Evolutionary conservation across 2,113 vertebrate species (phyloP).

Genomic region (Alligator sinensis): DNA sequence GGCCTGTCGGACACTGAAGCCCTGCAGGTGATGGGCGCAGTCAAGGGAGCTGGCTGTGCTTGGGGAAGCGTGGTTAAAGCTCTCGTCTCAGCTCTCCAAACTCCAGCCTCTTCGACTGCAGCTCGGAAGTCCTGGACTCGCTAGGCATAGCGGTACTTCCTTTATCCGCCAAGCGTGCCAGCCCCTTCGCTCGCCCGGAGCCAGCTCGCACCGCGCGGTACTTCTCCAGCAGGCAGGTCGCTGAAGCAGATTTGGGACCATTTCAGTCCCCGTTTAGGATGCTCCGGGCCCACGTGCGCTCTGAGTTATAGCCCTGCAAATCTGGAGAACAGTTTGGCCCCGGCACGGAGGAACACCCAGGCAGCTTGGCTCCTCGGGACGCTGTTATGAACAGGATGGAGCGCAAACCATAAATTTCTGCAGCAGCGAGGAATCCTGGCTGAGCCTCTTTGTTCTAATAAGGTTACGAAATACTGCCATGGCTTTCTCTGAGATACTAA

Average conservation of each 20-base stretch:
- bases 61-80: not conserved
- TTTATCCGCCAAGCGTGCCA: not conserved
- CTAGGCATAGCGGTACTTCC: rapidly evolving
- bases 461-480: not conserved
- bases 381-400: not conserved
- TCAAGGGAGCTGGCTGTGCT: not conserved
- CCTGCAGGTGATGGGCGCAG: not conserved
- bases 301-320: not conserved
- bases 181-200: rapidly evolving
- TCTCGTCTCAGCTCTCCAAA: too few relatives aligned
- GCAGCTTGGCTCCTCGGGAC: not conserved
- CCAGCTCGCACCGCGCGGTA: rapidly evolving
- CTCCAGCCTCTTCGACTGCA: not conserved
- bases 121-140: not conserved
- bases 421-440: conserved; percentile 27
- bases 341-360: not conserved
- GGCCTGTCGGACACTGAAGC: not conserved
- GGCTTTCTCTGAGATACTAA: conserved; percentile 61
- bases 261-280: not conserved
- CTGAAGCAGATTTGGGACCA: not conserved
- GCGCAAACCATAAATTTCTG: not conserved
- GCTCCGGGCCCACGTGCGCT: not conserved
- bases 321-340: not conserved
- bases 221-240: rapidly evolving
- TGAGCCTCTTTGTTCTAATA: not conserved